Evolutionary conservation across 2,113 vertebrate genomes (phyloP), one percentile per base, ranked within the genome.

Genomic region (Lagenorhynchus albirostris): DNA sequence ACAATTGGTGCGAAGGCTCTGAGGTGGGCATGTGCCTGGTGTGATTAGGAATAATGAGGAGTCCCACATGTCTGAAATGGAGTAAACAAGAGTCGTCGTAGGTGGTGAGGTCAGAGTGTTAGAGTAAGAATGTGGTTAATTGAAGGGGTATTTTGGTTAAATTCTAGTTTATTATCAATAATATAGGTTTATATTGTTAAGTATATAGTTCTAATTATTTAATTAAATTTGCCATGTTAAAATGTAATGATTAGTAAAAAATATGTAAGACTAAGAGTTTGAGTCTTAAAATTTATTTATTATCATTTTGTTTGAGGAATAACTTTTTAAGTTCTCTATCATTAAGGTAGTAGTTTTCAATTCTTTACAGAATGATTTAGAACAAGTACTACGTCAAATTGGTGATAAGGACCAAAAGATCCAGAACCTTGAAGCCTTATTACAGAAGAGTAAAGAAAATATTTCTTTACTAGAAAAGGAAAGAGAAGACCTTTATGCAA

Each of bases 381-480:
- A 99, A 95, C 99, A 99, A 98, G 99, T 99, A 13, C 96, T 99
- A 84, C 99, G 99, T 95, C 99, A 99, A 98, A 99, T 99, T 94
- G 99, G 99, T 26, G 99, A 99, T 97, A 99, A 99, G 94, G 99
- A 99, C 98, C 99, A 99, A 99, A 99, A 99, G 98, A 99, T 99
- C 91, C 99, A 99, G 98, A 99, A 99, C 97, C 99, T 99, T 95
- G 99, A 99, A 98, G 99, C 99, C 89, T 98, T 99, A 96, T 98
- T 99, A 96, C 99, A 99, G 98, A 99, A 99, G 98, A 99, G 99
- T 98, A 99, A 99, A 97, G 99, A 99, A 97, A 99, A 99, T 53
- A 99, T 99, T 97, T 99, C 99, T 60, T 98, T 99, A 95, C 98
- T 99, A 91, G 99, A 99, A 98, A 98, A 99, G 0, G 99, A 99